Base-by-base conservation (phyloP, 2,888 invertebrate species). In the Thymelicus acteon region DNA sequence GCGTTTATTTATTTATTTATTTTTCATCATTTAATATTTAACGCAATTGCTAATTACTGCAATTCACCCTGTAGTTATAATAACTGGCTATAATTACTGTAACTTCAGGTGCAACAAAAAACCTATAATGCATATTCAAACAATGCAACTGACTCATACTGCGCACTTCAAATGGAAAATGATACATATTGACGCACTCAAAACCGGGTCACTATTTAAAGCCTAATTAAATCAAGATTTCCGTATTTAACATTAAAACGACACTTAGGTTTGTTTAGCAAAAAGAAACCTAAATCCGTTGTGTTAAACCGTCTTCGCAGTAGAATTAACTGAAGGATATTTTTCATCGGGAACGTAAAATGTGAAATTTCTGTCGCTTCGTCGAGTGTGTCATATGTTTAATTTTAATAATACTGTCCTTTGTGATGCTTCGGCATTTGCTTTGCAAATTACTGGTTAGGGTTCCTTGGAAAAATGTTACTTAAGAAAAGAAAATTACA, bases 381-480 rank as follows among this genome's bases (percentile, higher is more conserved):
- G 68, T 62, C 48, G 48, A 68, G 62, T 68, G 68, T 68, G 68
- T 68, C 68, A 68, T 47, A 63, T 69, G 68, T 69, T 63, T 69
- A 57, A 69, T 62, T 69, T 63, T 69, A 69, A 57, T 68, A 68
- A 62, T 63, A 67, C 48, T 57, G 57, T 62, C 54, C 68, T 68
- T 61, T 68, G 68, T 68, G 60, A 60, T 44, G 40, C n/a, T 68
- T 47, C 37, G 62, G 24, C 54, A 57, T 62, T 68, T 68, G 61
- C 54, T 6, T 58, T 24, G 44, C 58, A 54, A 54, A 68, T 68
- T 62, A 54, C 40, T 31, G 54, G 44, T 24, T 47, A 57, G 62
- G 61, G 61, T 68, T 68, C 54, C 54, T 13, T 48, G 12, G 8
- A 10, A 44, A 44, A 44, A 44, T 44, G 2, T 44, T 10, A 44